Base-by-base conservation (phyloP, 2,888 invertebrate genomes). In the Blastobasis lacticolella region DNA sequence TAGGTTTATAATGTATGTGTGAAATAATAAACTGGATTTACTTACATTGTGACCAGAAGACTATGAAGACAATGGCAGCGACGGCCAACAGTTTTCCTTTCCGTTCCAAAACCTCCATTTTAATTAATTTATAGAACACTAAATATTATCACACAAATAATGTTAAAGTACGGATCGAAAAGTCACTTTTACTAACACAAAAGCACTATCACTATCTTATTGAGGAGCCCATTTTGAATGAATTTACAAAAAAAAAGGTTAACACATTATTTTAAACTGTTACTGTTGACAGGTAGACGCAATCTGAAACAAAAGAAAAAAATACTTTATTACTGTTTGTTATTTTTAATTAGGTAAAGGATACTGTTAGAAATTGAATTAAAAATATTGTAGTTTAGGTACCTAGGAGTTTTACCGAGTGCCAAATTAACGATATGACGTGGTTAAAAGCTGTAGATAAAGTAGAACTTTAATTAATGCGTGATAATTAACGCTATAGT, bases 31-130 rank as follows among this genome's bases (percentile, higher is more conserved):
- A 37, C 38, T 55, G 37, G 37, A 50, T 49, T 48, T 71, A 86
- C 87, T 86, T 66, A 88, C 88, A 85, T 63, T 82, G 78, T 50
- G 75, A 76, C 67, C 77, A 80, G 59, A 87, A 74, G 9, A 78
- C 66, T 62, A 86, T 71, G 58, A 79, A 63, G n/a, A 81, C 40
- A 38, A 83, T 67, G 6, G 73, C 72, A 7, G 70, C 67, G 5
- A 75, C 57, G 36, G 75, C 75, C 50, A 74, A 37, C 5, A 71
- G 2, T 52, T 62, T 77, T 52, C 76, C 73, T 67, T 82, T 75
- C 69, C 87, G 73, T 64, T 88, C 87, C 53, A 83, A 65, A 42
- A 84, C 88, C 69, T 88, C 88, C 88, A 88, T 87, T 78, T 72
- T 59, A 46, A 58, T 51, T 51, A 46, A 8, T 51, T 46, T 50